Evolutionary conservation across 2,113 vertebrate species (phyloP).

Genomic region (Protobothrops flavoviridis): DNA sequence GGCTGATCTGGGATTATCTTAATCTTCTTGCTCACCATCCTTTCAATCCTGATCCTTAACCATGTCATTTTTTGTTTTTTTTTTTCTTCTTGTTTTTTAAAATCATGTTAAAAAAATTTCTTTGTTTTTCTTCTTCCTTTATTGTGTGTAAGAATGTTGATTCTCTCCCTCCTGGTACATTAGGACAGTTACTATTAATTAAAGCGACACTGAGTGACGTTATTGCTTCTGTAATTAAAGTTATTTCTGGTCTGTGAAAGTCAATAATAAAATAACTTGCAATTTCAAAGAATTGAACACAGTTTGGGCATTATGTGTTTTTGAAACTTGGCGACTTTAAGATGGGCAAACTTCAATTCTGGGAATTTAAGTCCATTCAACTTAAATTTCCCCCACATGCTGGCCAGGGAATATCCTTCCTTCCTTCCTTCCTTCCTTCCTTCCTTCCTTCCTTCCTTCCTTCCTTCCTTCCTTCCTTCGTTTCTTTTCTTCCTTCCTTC

Average conservation of each 20-base stretch:
- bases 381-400: not conserved
- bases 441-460: too few relatives aligned
- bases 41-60: not conserved
- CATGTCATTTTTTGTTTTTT: not conserved
- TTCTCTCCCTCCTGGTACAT: not conserved
- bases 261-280: not conserved
- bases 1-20: not conserved
- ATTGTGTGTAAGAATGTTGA: not conserved
- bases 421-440: too few relatives aligned
- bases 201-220: not conserved
- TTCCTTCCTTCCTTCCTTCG: rapidly evolving
- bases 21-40: not conserved
- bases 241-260: not conserved
- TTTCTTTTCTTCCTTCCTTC: rapidly evolving
- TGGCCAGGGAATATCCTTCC: not conserved
- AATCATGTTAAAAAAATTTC: not conserved
- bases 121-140: not conserved
- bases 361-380: not conserved
- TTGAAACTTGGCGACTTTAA: not conserved
- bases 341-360: not conserved
- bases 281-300: not conserved
- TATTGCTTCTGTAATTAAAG: not conserved
- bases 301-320: not conserved
- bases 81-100: not conserved
- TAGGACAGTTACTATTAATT: not conserved